Evolutionary conservation across 2,888 invertebrate species (phyloP).

Genomic region (Sabatieria punctata): DNA sequence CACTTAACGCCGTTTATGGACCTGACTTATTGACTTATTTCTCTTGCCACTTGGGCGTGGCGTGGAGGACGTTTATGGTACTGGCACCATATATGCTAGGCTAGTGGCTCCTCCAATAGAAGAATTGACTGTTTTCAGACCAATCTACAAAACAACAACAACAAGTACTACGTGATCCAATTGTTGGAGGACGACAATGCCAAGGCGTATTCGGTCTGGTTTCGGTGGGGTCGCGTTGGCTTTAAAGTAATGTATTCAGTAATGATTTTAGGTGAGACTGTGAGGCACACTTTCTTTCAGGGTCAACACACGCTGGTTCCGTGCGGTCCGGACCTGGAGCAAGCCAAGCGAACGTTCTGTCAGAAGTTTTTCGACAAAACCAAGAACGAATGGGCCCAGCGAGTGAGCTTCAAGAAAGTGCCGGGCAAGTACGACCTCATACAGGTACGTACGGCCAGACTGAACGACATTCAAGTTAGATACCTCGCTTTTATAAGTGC

Average conservation of each 20-base stretch:
- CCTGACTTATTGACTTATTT: no score
- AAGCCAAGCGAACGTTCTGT: slow-evolving; percentile 35
- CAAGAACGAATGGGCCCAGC: slow-evolving; percentile 34
- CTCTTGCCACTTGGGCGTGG: no score
- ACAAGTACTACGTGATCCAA: slow-evolving; percentile 41
- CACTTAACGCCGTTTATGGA: no score
- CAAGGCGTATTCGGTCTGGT: slow-evolving; percentile 37
- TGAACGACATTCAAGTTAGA: no score
- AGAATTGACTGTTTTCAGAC: no score
- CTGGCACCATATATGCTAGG: no score
- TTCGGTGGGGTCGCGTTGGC: slow-evolving; percentile 43
- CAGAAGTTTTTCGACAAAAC: slow-evolving; percentile 41
- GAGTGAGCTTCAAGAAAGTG: slow-evolving; percentile 33
- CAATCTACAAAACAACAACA: slow-evolving; percentile 40
- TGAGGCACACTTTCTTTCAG: slow-evolving; percentile 11
- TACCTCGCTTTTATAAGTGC: no score
- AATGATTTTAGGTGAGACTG: background rate
- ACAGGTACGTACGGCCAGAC: slow-evolving; percentile 10
- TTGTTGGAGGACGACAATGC: slow-evolving; percentile 34
- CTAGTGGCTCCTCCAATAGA: no score
- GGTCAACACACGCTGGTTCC: slow-evolving; percentile 36
- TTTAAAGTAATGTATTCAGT: slow-evolving; percentile 17
- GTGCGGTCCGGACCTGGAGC: slow-evolving; percentile 33
- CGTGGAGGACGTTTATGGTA: no score
- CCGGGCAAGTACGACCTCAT: slow-evolving; percentile 38